Evolutionary conservation across 2,888 invertebrate species (phyloP).

Genomic region (Phyto melanocephala): DNA sequence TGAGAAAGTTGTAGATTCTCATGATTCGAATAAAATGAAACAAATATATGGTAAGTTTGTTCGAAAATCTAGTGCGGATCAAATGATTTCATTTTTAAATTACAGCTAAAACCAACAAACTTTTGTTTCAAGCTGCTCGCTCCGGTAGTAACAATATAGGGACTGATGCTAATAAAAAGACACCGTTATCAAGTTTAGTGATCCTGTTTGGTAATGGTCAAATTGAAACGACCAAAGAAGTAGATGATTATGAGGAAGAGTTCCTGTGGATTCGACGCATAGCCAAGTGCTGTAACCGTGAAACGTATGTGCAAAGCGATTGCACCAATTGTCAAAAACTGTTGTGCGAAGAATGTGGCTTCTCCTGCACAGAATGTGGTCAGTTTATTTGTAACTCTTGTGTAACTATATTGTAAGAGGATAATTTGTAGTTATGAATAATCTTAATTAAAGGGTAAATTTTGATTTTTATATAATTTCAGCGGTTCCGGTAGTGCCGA

Average conservation of each 20-base stretch:
- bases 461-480: background rate
- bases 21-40: conserved; percentile 70
- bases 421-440: conserved; percentile 31
- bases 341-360: conserved; percentile 73
- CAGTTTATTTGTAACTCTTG: conserved; percentile 72
- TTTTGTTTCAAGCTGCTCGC: conserved; percentile 70
- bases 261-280: conserved; percentile 67
- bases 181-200: conserved; percentile 66
- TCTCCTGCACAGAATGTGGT: conserved; percentile 71
- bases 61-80: background rate
- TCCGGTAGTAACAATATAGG: conserved; percentile 4
- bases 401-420: conserved; percentile 73
- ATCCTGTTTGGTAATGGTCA: conserved; percentile 70
- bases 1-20: conserved; percentile 68
- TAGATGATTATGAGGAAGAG: conserved; percentile 62
- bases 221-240: conserved; percentile 62
- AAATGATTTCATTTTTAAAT: background rate
- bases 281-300: conserved; percentile 69
- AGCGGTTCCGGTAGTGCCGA: conserved; percentile 70
- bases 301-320: conserved; percentile 67
- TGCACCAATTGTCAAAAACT: conserved; percentile 70
- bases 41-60: conserved; percentile 70
- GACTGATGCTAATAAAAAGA: conserved; percentile 1
- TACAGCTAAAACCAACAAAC: conserved; percentile 70
- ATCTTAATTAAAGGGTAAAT: background rate